Conservation (phyloP, 2,113 vertebrate genomes). For the Heterotis niloticus region DNA sequence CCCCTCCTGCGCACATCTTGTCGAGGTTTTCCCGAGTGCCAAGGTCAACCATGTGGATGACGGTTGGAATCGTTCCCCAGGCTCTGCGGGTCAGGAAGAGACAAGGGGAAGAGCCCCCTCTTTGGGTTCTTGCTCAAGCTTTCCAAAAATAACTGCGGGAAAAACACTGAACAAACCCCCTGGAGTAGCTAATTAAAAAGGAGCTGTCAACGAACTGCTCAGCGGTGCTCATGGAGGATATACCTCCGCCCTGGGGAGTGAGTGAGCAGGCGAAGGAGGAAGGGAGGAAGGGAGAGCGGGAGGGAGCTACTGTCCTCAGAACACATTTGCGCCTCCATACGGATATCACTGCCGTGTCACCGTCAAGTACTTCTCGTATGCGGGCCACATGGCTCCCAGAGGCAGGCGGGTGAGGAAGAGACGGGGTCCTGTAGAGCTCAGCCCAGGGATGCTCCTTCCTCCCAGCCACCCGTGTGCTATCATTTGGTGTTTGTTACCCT, state of each 20-base stretch:
- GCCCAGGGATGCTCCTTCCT: constrained; percentile 39
- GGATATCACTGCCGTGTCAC: background rate
- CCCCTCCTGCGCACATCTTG: background rate
- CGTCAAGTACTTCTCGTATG: background rate
- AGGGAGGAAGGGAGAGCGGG: background rate
- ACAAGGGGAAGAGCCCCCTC: background rate
- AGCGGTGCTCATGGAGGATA: background rate
- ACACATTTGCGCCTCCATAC: background rate
- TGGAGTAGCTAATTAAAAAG: constrained; percentile 20
- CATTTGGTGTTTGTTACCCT: constrained; percentile 69
- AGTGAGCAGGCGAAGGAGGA: background rate
- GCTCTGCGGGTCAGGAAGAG: background rate
- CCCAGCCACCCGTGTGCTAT: constrained; percentile 51
- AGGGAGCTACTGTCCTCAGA: background rate
- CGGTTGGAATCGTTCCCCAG: background rate
- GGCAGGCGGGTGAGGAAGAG: background rate
- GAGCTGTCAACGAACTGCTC: constrained; percentile 1
- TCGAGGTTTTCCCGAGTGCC: background rate
- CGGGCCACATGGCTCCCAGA: background rate
- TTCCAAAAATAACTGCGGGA: constrained; percentile 6
- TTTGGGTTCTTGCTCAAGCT: background rate
- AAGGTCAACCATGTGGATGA: background rate
- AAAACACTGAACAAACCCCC: constrained; percentile 7
- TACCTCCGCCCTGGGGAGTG: background rate
- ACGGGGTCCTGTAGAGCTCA: too few relatives aligned